Conservation (phyloP, 2,888 invertebrate species). For the Hartigia nigra region DNA sequence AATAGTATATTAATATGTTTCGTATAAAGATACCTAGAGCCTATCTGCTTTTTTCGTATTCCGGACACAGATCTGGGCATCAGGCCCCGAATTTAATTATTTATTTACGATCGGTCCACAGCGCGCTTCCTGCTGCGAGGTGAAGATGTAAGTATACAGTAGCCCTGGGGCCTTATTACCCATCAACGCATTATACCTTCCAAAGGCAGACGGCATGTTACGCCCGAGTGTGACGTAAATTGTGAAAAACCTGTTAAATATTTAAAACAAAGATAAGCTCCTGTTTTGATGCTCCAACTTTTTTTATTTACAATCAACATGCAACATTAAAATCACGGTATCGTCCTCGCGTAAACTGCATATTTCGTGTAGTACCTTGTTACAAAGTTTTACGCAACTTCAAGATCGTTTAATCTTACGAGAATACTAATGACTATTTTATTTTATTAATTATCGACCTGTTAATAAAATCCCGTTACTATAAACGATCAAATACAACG, state of each 20-base stretch:
- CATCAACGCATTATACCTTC: neutral
- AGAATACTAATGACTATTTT: neutral
- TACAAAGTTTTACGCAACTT: neutral
- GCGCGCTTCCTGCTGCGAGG: conserved; percentile 1
- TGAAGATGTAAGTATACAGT: conserved; percentile 3
- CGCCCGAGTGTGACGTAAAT: neutral
- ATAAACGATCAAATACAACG: neutral
- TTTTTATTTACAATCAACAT: neutral
- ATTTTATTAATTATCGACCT: neutral
- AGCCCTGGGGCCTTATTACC: conserved; percentile 4
- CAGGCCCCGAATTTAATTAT: neutral
- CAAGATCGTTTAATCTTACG: neutral
- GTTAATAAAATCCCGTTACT: neutral
- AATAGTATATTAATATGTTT: neutral
- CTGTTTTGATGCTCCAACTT: neutral
- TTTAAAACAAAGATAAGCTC: neutral
- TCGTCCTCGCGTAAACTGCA: neutral
- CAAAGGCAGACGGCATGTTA: neutral
- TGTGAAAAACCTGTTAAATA: neutral
- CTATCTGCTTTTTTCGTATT: neutral
- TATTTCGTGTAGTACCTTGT: neutral
- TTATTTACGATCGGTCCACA: conserved; percentile 4
- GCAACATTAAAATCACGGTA: neutral
- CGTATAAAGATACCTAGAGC: neutral
- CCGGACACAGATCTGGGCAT: neutral